Base-by-base conservation (phyloP, 2,797 vertebrate genomes). In the Dendrocincla tyrannina region DNA sequence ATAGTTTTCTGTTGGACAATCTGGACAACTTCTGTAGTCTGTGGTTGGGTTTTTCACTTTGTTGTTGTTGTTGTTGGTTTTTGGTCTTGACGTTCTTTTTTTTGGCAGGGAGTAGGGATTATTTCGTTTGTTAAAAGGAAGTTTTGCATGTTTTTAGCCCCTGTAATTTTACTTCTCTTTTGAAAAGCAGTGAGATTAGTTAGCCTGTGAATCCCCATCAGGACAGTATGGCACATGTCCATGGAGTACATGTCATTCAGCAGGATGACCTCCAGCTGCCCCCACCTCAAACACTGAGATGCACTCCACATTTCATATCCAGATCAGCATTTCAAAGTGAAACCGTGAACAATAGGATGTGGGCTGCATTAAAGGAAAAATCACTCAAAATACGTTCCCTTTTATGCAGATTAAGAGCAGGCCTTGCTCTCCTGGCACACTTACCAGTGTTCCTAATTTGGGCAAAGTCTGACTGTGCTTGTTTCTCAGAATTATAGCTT, bases 401-500 rank as follows among this genome's bases (percentile, higher is more conserved):
- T 88, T 69, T 53, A 79, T 79, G 76, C 59, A 91, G 79, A 80
- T 59, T 41, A 81, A 94, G 59, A 68, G 42, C 64, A 82, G 50
- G 41, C 58, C 89, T 93, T 4, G 3, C 62, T 78, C 53, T 87
- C 37, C 67, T 88, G 75, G 67, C 33, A 55, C 1, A 4, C 66
- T 86, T 64, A 81, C 46, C 41, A 91, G 10, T n/a, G 24, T 44
- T 85, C 80, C 33, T 94, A 62, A 52, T 85, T 89, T 92, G 68
- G 73, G 59, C 50, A 88, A 93, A 85, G 58, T 85, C 58, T 89
- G 56, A 77, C 85, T 92, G 73, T 89, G 69, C 85, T 93, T 91
- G 55, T 93, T 84, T 91, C 88, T 81, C 73, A 93, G 66, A 89
- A 85, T 62, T 81, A 66, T 2, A 89, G 56, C 55, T 90, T 91